phyloP scores from a whole-genome alignment of 2,797 vertebrate genomes.

The Botia almorhae region DNA sequence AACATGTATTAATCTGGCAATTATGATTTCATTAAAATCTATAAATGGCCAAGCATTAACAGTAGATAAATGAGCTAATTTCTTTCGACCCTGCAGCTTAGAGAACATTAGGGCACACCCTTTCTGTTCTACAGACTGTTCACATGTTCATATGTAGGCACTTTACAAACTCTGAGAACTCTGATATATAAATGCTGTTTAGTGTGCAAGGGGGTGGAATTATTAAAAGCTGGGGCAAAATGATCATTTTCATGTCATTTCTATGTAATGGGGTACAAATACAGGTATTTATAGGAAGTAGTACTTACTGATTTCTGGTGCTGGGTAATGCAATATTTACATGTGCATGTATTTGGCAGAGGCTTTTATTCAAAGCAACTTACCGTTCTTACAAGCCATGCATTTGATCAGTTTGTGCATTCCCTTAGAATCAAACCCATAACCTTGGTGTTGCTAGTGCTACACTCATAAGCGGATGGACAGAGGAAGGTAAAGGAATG shows the following conservation, averaged over 20 bases:
- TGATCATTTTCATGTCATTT: background rate
- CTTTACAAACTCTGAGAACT: constrained; percentile 14
- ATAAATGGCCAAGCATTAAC: constrained; percentile 81
- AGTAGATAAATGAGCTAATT: constrained; percentile 72
- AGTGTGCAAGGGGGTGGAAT: background rate
- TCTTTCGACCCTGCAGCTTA: constrained; percentile 45
- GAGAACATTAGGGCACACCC: constrained; percentile 22
- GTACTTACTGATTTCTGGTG: background rate
- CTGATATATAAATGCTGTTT: constrained; percentile 29
- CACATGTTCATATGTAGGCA: constrained; percentile 19
- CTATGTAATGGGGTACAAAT: background rate
- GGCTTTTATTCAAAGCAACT: background rate
- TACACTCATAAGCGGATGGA: background rate
- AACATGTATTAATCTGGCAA: constrained; percentile 78
- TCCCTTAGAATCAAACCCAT: background rate
- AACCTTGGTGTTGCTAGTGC: background rate
- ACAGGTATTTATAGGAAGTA: background rate
- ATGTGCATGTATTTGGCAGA: background rate
- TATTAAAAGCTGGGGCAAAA: background rate
- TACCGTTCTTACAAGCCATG: background rate
- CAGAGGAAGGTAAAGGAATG: too few species aligned
- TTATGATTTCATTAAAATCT: constrained; percentile 84
- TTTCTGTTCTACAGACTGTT: constrained; percentile 30
- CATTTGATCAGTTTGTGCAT: background rate
- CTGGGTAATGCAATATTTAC: background rate